Evolutionary conservation across 2,888 invertebrate genomes (phyloP), one percentile per base, ranked within the genome.

Genomic region (Eupelmus urozonus): DNA sequence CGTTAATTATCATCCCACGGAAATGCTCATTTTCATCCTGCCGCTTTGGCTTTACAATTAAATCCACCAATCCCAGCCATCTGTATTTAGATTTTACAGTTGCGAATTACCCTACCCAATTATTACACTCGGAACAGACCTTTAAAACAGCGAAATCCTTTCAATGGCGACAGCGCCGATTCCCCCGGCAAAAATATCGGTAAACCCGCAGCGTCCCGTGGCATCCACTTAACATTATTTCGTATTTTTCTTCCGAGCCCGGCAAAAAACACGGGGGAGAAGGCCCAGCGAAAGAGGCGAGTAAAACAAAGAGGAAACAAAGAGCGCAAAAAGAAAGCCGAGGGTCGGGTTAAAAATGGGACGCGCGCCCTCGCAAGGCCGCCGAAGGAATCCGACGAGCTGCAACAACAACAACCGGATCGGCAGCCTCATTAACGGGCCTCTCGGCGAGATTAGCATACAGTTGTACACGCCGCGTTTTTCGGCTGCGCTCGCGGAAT

Each of bases 401-500:
- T 63, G 16, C 13, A 49, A 49, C 13, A 18, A 4, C 49, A 16
- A 5, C 20, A 81, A 77, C 79, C 77, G 77, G 77, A 81, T 72
- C 60, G 67, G 76, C 72, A 82, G 65, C 78, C 79, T 79, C 76
- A 67, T 80, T 80, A 76, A 71, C 76, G 76, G 70, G 57, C 27
- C 51, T 29, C 16, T 62, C 9, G 9, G 4, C 20, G 20, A 20
- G 20, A 55, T 73, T 73, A 42, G 42, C 62, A 72, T 72, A 62
- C 18, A 72, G 60, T 66, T 20, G 53, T n/a, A 34, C 18, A 20
- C n/a, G n/a, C 7, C 23, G 51, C 29, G 18, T 59, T 59, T 70
- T 70, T 70, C 69, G 59, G 57, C 40, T 27, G 20, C 40, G 40
- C 40, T 16, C 4, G n/a, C n/a, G 65, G 23, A 63, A 23, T 45